Evolutionary conservation across 2,113 vertebrate species (phyloP), one percentile per base, ranked within the genome.

Genomic region (Psittacara wagleri): DNA sequence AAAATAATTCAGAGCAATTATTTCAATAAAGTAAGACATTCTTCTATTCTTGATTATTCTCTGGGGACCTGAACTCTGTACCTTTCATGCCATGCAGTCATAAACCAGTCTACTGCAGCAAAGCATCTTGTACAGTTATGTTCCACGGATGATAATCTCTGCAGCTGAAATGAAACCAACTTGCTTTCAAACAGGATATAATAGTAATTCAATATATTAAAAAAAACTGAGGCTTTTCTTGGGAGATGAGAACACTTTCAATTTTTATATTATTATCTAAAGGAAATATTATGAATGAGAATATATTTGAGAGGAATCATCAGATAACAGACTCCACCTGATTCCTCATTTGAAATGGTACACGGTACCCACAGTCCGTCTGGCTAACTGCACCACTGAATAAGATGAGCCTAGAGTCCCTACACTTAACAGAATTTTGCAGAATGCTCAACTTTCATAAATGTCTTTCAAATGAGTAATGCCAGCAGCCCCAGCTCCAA

Each of bases 111-210:
- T 51, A 61, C 1, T 64, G 61, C 55, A 83, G 37, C 33, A 66
- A 76, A 93, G 44, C 16, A 84, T 84, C 74, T 55, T 43, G 51
- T 68, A 91, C 46, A 81, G 10, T 16, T 11, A 9, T 17, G 17
- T 84, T 94, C 23, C 67, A 76, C 25, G 20, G 9, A 64, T 11
- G 9, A 46, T 70, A 68, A 84, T 37, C 23, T 80, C 61, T n/a
- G n/a, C 37, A 74, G 46, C 57, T 78, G 61, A 94, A 93, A 86
- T 52, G 62, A 91, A 94, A 59, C 49, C 68, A 70, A 8, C 41
- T 91, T 84, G 73, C 92, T 86, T 82, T 90, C 70, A 79, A 94
- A 88, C 46, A 90, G 92, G 87, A 95, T 52, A 76, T 4, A 19
- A 7, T 7, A 55, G 75, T 73, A 92, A 77, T 49, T 46, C 39